A percentile compares a stretch with the other conserved stretches of the same genome.
These are phyloP conservation scores for Chrysomela aeneicollis DNA, from an alignment of 2,888 invertebrate species.

Conservation along the genomic window DNA sequence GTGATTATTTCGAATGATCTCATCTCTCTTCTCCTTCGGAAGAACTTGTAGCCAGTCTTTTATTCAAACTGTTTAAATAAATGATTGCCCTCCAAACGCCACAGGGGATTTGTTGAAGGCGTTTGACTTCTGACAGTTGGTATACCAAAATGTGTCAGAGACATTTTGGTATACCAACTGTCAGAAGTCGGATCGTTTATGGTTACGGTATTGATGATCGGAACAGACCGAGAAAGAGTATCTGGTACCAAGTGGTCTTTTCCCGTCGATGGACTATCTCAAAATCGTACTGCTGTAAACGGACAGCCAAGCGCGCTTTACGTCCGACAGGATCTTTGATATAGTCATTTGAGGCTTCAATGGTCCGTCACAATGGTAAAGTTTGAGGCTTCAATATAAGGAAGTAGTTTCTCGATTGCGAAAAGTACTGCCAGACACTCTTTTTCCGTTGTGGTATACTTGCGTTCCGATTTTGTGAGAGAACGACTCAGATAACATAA, in stretches of 20 bases:
- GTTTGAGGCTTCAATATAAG: conserved; percentile 31
- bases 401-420: conserved; percentile 36
- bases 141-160: conserved; percentile 33
- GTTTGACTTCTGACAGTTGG: conserved; percentile 29
- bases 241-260: conserved; percentile 28
- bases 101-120: conserved; percentile 33
- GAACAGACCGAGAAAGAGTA: conserved; percentile 31
- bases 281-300: conserved; percentile 35
- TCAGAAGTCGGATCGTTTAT: conserved; percentile 3
- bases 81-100: too few species aligned
- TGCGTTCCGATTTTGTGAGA: too few species aligned
- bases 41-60: conserved; percentile 34
- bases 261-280: conserved; percentile 18
- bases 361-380: neutral
- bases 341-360: conserved; percentile 22
- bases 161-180: conserved; percentile 36
- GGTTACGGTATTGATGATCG: conserved; percentile 15
- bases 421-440: too few species aligned
- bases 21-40: conserved; percentile 26
- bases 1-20: conserved; percentile 29
- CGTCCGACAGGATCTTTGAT: too few species aligned
- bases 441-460: too few species aligned
- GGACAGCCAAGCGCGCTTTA: too few species aligned
- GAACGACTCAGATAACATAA: too few species aligned
- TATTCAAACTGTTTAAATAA: neutral